Conservation (phyloP, 2,888 invertebrate species). For the Catocala sponsa region DNA sequence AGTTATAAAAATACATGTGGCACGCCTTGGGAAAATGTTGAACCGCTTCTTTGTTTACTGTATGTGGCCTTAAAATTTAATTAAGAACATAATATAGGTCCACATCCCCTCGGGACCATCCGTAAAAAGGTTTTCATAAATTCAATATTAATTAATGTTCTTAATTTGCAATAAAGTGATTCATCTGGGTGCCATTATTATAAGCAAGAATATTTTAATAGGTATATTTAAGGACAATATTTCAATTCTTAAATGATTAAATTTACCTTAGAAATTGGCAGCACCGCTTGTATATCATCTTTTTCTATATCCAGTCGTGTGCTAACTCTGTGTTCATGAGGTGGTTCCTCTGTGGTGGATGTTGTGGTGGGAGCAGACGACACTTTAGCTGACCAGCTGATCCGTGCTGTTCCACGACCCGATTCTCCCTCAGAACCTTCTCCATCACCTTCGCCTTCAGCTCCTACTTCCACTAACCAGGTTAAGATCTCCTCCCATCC, state of each 20-base stretch:
- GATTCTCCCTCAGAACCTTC: conserved; percentile 85
- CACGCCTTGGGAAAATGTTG: neutral
- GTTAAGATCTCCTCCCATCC: conserved; percentile 95
- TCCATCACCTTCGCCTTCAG: conserved; percentile 89
- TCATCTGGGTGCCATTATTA: conserved; percentile 12
- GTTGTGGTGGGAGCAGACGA: conserved; percentile 68
- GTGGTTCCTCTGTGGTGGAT: conserved; percentile 78
- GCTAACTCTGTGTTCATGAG: conserved; percentile 90
- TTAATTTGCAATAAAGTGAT: conserved; percentile 18
- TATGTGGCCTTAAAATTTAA: conserved; percentile 31
- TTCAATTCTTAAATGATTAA: neutral
- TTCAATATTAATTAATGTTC: conserved; percentile 16
- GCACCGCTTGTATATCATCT: conserved; percentile 97
- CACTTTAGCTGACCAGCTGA: conserved; percentile 93
- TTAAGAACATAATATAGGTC: conserved; percentile 16
- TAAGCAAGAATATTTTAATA: conserved; percentile 12
- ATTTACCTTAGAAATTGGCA: conserved; percentile 96
- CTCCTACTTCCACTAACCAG: conserved; percentile 97
- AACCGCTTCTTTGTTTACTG: conserved; percentile 20
- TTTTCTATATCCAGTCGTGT: conserved; percentile 96
- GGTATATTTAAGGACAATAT: neutral
- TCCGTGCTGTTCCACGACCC: conserved; percentile 93
- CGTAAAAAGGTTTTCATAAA: conserved; percentile 16
- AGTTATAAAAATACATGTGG: conserved; percentile 26
- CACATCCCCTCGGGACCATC: conserved; percentile 11